Base-by-base conservation (phyloP, 2,888 invertebrate genomes). In the Chironomus tentans region DNA sequence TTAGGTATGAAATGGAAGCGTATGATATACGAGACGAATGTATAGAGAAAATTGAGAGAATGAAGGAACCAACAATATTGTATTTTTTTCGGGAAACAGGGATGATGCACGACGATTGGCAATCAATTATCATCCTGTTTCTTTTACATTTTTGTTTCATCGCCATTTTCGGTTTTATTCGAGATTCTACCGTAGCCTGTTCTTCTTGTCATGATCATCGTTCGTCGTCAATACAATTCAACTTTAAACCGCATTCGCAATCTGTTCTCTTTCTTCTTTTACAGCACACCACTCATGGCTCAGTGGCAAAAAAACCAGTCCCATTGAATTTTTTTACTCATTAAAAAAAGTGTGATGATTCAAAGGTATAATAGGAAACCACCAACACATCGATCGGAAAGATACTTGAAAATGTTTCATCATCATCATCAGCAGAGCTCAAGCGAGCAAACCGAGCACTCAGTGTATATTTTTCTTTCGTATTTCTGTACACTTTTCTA, bases 41-140 rank as follows among this genome's bases (percentile, higher is more conserved):
- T 38, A 7, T 56, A 24, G 22, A 65, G 62, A 24, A 56, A 15
- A 56, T 56, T 2, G 65, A 15, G 22, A 22, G 22, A 65, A 68
- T n/a, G 74, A 74, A 74, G 74, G 68, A 74, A 47, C 46, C 47
- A 22, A 47, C 18, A 13, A 65, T 65, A 21, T 65, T 24, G 65
- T 65, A 21, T 21, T 65, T 13, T 62, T 50, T 24, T 21, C 47
- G 46, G 70, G 69, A 50, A 21, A 50, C 68, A 73, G 73, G 73
- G 73, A 61, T 70, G 62, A 62, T 71, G 71, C 71, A 71, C 38
- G 70, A 47, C 13, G n/a, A 24, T 73, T 73, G 72, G 62, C 28
- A 56, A 61, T 73, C 72, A 73, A 73, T 73, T 73, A 73, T 73
- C 62, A 28, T 73, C 70, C 72, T 73, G 72, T 56, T 62, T 62